Evolutionary conservation across 2,113 vertebrate species (phyloP), one percentile per base, ranked within the genome.

Genomic region (Plecturocebus donacophilus): DNA sequence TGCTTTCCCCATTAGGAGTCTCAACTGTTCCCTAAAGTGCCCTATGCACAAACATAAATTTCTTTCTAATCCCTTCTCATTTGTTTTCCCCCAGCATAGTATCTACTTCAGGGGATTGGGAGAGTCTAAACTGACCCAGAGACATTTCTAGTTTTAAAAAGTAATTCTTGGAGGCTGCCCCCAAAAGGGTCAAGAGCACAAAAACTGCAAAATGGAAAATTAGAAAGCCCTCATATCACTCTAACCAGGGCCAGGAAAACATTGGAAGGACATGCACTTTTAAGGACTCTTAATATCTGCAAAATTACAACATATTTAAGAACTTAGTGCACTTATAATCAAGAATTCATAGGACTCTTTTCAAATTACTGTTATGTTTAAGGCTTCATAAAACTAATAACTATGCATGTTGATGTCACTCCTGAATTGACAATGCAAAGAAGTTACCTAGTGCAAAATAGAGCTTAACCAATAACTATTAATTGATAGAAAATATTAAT

Each of bases 191-290:
- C 25, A 35, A 2, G 30, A 94, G 9, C 19, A 61, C 21, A 96
- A 90, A 87, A 95, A 30, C 3, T 25, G 70, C 19, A 94, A 94
- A 92, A 87, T 7, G 64, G 40, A 81, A 94, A 83, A 52, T 30
- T 25, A 52, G 68, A 93, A 94, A 61, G n/a, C 40, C 38, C 94
- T 27, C 47, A 5, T 38, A 47, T 27, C 6, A 68, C 0, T 56
- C 19, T 35, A 61, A 2, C 56, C 23, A 35, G 58, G 17, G 95
- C 25, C n/a, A 76, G 6, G 11, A 79, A 87, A 87, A 87, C 8
- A 64, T 16, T 73, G 30, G 35, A 87, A 0, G 17, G 14, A 64
- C 2, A 45, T 75, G 45, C 42, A 61, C 0, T 23, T 25, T 80
- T 84, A 23, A 81, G 52, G 61, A 77, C 0, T 64, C 5, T 5